Conservation (phyloP, 1,140 invertebrate genomes). For the Leptopilina boulardi region DNA sequence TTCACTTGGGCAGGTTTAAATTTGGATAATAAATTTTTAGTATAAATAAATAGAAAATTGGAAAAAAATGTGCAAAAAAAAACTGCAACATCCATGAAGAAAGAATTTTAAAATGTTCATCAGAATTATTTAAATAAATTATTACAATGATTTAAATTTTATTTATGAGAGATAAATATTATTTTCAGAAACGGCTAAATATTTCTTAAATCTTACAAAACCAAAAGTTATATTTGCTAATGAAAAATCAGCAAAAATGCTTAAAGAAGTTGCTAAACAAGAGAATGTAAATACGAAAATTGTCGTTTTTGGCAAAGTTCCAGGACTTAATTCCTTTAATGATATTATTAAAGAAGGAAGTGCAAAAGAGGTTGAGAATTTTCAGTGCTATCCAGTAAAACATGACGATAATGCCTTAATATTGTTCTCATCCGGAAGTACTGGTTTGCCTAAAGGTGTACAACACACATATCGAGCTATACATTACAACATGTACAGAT, state of each 20-base stretch:
- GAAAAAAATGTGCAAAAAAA: too few species aligned
- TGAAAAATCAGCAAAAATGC: conserved; percentile 39
- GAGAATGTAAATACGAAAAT: conserved; percentile 46
- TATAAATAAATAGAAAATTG: too few species aligned
- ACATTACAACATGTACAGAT: too few species aligned
- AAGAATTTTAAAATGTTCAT: too few species aligned
- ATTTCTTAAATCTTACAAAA: conserved; percentile 56
- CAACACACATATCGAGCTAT: conserved; percentile 35
- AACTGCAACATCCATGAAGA: too few species aligned
- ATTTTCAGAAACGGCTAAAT: neutral
- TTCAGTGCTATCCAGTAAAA: conserved; percentile 34
- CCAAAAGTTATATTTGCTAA: conserved; percentile 65
- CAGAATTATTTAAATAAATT: too few species aligned
- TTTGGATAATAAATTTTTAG: too few species aligned
- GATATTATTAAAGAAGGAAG: conserved; percentile 40
- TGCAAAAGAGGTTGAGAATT: conserved; percentile 36
- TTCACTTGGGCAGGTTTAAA: too few species aligned
- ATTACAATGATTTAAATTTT: too few species aligned
- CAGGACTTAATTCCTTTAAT: conserved; percentile 35
- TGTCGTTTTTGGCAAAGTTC: conserved; percentile 56
- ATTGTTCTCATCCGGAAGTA: conserved; percentile 61
- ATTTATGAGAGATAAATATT: too few species aligned
- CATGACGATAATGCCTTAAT: conserved; percentile 46
- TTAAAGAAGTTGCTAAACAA: conserved; percentile 50
- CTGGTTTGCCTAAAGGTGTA: conserved; percentile 57